Conservation (phyloP, 2,113 vertebrate species). For the Muntiacus reevesi region DNA sequence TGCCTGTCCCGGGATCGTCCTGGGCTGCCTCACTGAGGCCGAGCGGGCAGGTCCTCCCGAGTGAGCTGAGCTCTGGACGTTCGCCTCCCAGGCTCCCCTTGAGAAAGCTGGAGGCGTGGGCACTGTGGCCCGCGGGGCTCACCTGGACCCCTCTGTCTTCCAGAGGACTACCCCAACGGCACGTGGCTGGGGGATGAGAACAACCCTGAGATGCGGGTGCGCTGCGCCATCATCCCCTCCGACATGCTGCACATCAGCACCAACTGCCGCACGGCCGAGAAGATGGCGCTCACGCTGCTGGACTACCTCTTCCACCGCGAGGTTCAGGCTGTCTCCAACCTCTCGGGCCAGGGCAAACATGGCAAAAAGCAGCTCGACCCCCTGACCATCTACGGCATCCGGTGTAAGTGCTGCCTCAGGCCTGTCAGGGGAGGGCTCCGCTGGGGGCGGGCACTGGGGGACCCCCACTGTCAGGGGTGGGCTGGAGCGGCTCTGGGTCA, state of each 20-base stretch:
- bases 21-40: not conserved
- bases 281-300: slow-evolving; percentile 95
- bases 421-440: rapidly evolving
- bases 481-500: not conserved
- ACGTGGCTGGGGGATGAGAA: slow-evolving; percentile 98
- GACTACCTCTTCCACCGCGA: slow-evolving; percentile 98
- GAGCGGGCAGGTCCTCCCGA: too few relatives aligned
- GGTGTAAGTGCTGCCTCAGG: slow-evolving; percentile 86
- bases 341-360: slow-evolving; percentile 96
- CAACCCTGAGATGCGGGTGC: slow-evolving; percentile 95
- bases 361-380: slow-evolving; percentile 99
- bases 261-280: slow-evolving; percentile 97
- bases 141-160: not conserved
- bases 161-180: slow-evolving; percentile 94
- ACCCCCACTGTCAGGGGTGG: not conserved
- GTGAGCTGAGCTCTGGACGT: not conserved
- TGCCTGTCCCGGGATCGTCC: not conserved
- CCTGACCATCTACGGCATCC: slow-evolving; percentile 98
- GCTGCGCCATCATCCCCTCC: slow-evolving; percentile 92
- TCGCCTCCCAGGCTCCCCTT: not conserved
- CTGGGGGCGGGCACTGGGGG: not conserved
- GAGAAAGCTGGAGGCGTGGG: not conserved
- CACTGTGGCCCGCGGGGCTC: not conserved
- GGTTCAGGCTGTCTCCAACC: slow-evolving; percentile 97
- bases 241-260: slow-evolving; percentile 98